These are phyloP conservation scores for Lasiommata megera DNA, from an alignment of 2,888 invertebrate species.

Conservation along the genomic window DNA sequence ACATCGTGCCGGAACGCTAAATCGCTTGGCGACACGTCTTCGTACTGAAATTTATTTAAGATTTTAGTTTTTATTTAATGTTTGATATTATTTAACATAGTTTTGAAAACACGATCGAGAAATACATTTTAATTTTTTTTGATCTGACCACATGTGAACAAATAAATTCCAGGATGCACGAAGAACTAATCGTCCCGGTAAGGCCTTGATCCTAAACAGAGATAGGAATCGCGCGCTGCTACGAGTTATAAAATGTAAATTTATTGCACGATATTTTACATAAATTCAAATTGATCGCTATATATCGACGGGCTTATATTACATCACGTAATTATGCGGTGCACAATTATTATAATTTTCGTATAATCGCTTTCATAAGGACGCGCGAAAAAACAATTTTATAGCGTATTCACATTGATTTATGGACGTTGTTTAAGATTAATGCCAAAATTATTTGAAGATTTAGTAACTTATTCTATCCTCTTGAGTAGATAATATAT, in stretches of 20 bases:
- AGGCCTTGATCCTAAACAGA: slow-evolving; percentile 54
- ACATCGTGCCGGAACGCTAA: too few species aligned
- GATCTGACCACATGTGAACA: slow-evolving; percentile 30
- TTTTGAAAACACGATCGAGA: neutral
- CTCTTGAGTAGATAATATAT: slow-evolving; percentile 3
- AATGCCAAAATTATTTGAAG: slow-evolving; percentile 46
- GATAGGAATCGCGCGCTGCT: slow-evolving; percentile 63
- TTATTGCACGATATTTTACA: slow-evolving; percentile 78
- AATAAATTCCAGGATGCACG: slow-evolving; percentile 15
- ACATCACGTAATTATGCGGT: slow-evolving; percentile 73
- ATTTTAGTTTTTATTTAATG: neutral
- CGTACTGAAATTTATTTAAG: too few species aligned
- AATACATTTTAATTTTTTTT: neutral
- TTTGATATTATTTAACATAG: too few species aligned
- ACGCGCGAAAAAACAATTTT: slow-evolving; percentile 78
- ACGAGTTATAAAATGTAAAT: slow-evolving; percentile 77
- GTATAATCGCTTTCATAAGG: slow-evolving; percentile 74
- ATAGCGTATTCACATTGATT: slow-evolving; percentile 65
- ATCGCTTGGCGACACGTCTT: too few species aligned
- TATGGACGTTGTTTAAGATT: slow-evolving; percentile 55
- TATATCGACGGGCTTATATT: slow-evolving; percentile 68
- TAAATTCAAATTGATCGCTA: slow-evolving; percentile 75
- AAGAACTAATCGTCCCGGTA: slow-evolving; percentile 21
- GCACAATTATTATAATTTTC: slow-evolving; percentile 80
- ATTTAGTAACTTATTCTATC: slow-evolving; percentile 25